Base-by-base conservation (phyloP, 1,140 invertebrate genomes). In the Galleria mellonella region DNA sequence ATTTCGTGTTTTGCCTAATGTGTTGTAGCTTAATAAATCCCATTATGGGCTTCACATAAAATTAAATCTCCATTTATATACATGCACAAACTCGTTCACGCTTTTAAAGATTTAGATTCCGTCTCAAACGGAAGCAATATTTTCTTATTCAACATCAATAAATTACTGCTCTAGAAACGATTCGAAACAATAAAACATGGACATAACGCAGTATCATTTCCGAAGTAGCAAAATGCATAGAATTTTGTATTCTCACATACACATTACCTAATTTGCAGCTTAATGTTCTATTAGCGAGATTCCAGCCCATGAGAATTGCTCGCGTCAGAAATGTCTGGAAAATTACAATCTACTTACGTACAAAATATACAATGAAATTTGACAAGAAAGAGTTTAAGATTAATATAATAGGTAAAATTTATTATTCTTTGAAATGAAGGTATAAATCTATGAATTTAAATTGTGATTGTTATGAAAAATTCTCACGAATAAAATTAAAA, bases 251-350 rank as follows among this genome's bases (percentile, higher is more conserved):
- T 83, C 78, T 57, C 78, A 81, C 78, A 81, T 76, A 74, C 56
- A 68, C 62, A 81, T 72, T 62, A 64, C 61, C 68, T 81, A 72
- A 76, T 78, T 78, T 78, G 65, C 71, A 78, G 67, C 49, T 72
- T 67, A 83, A 81, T 78, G 75, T 68, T 60, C 50, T 57, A 75
- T 78, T 72, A 72, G 55, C 51, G 51, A 40, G 47, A 60, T 51
- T 57, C 48, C 60, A 56, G 43, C 56, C 50, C 62, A 76, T 83
- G 76, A 64, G 73, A 83, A 72, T 60, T 23, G 17, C 33, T 61
- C 43, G 30, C 55, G 36, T 39, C 37, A 54, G 48, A 58, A 55
- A 68, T 66, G 68, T 65, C 51, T 39, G 36, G 48, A 61, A 53
- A 44, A 43, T 31, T 43, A 53, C 42, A 14, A 13, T 23, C 37